Evolutionary conservation across 35 echinoderm and acorn worm genomes (phyloP), one percentile per base, ranked within the genome.

Genomic region (Strongylocentrotus purpuratus): DNA sequence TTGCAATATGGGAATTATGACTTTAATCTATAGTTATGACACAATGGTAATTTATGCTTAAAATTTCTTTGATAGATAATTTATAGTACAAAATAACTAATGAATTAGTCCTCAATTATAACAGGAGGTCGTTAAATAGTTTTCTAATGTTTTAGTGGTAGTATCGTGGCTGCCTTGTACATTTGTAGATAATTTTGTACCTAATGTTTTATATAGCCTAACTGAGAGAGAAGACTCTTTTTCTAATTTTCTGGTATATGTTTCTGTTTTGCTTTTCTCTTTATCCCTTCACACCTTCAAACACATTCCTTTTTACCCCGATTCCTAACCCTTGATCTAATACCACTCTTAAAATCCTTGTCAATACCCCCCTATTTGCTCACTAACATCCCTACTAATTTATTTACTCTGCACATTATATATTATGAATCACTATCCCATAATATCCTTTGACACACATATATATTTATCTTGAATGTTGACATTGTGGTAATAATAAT

Each of bases 381-480:
- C 28, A 78, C 65, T 78, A 78, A 78, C 65, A 78, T 78, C 20
- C 28, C 25, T 78, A 78, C 18, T n/a, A 78, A 22, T 6, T 78
- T 78, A 78, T 78, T 78, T 7, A 78, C 20, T 28, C 5, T 78
- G 65, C 65, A 78, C 65, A 78, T n/a, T 78, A 78, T 78, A 22
- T 55, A 6, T 78, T 28, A 78, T 78, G 65, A 78, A 0, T 78
- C 28, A 78, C 20, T 8, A n/a, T 78, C 22, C 0, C 20, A 78
- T n/a, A 78, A 28, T 78, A 78, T 78, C 22, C 20, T n/a, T 78
- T 28, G 20, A 78, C 65, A 78, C 65, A 78, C 65, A 28, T n/a
- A 78, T n/a, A 78, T 78, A 78, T 78, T n/a, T 78, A 78, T 78
- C 65, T 78, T 78, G 22, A 78, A 78, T 78, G 65, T 78, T 78